These are phyloP conservation scores for Lucinisca nassula DNA, from an alignment of 2,888 invertebrate genomes.

Conservation along the genomic window DNA sequence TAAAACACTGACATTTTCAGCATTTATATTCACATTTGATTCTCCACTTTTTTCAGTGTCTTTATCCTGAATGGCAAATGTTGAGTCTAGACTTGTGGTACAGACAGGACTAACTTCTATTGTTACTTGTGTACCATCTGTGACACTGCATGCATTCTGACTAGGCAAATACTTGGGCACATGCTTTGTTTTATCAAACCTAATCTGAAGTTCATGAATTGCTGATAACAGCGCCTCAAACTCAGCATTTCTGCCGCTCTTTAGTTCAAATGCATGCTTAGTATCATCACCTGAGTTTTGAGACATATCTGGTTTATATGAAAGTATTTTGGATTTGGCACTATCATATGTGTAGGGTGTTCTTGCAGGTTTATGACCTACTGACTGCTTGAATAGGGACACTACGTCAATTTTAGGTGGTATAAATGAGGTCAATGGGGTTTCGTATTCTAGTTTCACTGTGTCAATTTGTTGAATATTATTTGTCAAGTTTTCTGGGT, in stretches of 20 bases:
- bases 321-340: conserved; percentile 12
- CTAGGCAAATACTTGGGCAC: neutral
- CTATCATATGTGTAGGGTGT: conserved; percentile 48
- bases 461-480: neutral
- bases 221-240: neutral
- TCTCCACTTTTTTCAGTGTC: no score
- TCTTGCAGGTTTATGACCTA: conserved; percentile 42
- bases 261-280: no score
- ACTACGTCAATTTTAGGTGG: neutral
- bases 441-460: neutral
- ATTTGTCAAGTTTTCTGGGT: no score
- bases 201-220: neutral
- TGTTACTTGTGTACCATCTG: no score
- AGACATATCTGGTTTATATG: neutral
- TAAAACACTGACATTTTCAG: neutral
- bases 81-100: no score
- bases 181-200: neutral
- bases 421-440: neutral
- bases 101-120: no score
- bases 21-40: neutral
- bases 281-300: neutral
- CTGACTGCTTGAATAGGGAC: conserved; percentile 37
- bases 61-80: no score
- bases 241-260: no score
- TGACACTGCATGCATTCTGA: no score